These are phyloP conservation scores for Euschistus heros DNA, from an alignment of 1,140 invertebrate genomes.

Conservation along the genomic window DNA sequence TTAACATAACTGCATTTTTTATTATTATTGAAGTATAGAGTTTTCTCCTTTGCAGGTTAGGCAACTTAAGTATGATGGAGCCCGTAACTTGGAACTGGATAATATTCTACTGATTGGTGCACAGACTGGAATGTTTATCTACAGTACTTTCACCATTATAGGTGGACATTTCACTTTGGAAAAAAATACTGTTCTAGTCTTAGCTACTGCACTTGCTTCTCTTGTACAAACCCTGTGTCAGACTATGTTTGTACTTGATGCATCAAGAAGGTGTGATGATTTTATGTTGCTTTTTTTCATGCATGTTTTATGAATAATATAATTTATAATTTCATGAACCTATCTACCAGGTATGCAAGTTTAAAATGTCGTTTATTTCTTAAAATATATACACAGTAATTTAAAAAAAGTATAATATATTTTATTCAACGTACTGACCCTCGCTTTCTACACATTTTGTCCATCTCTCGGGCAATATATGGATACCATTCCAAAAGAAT, in stretches of 20 bases:
- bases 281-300: slow-evolving; percentile 26
- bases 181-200: slow-evolving; percentile 65
- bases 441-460: too few species aligned
- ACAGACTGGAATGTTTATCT: slow-evolving; percentile 87
- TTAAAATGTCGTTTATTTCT: too few species aligned
- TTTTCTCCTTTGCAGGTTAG: slow-evolving; percentile 42
- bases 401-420: too few species aligned
- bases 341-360: too few species aligned
- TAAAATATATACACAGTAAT: too few species aligned
- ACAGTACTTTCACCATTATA: slow-evolving; percentile 86
- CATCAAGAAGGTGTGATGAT: slow-evolving; percentile 54
- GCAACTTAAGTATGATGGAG: slow-evolving; percentile 69
- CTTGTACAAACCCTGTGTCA: slow-evolving; percentile 79
- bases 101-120: slow-evolving; percentile 86
- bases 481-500: too few species aligned
- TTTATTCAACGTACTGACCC: too few species aligned
- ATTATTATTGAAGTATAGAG: too few species aligned
- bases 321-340: too few species aligned
- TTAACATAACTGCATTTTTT: too few species aligned
- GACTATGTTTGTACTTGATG: slow-evolving; percentile 89
- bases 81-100: slow-evolving; percentile 77
- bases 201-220: slow-evolving; percentile 70
- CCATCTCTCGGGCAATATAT: too few species aligned
- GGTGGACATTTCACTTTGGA: slow-evolving; percentile 79
- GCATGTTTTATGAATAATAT: too few species aligned